These are phyloP conservation scores for Pangasius sanitwongsei DNA, from an alignment of 2,797 vertebrate genomes.

Conservation along the genomic window DNA sequence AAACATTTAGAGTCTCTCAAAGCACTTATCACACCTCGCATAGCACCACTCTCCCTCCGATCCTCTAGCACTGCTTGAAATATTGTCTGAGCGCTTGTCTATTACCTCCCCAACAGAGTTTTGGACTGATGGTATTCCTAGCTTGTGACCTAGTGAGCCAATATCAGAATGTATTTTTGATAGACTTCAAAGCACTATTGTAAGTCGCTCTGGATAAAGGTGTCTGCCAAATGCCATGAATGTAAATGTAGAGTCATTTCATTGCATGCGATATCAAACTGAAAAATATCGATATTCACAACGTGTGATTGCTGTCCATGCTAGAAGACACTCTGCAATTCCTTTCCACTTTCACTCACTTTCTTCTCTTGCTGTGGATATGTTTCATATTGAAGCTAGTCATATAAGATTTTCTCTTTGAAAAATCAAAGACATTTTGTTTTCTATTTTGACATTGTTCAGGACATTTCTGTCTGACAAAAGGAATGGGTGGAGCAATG, in stretches of 20 bases:
- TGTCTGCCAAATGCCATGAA: no score
- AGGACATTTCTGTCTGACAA: slow-evolving; percentile 27
- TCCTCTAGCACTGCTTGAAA: no score
- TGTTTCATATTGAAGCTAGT: not conserved
- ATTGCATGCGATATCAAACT: not conserved
- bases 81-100: no score
- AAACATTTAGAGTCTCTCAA: not conserved
- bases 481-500: slow-evolving; percentile 54
- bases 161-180: no score
- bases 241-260: not conserved
- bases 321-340: not conserved
- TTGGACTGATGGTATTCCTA: no score
- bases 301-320: not conserved
- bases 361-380: slow-evolving; percentile 2
- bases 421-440: slow-evolving; percentile 39
- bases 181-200: no score
- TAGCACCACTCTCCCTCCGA: no score
- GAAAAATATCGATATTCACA: not conserved
- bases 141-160: no score
- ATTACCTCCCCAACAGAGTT: no score
- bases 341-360: not conserved
- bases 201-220: no score
- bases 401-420: slow-evolving; percentile 22
- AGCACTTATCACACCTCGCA: no score
- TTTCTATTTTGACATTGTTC: slow-evolving; percentile 35